Evolutionary conservation across 1,140 invertebrate genomes (phyloP).

Genomic region (Drosophila lacertosa): DNA sequence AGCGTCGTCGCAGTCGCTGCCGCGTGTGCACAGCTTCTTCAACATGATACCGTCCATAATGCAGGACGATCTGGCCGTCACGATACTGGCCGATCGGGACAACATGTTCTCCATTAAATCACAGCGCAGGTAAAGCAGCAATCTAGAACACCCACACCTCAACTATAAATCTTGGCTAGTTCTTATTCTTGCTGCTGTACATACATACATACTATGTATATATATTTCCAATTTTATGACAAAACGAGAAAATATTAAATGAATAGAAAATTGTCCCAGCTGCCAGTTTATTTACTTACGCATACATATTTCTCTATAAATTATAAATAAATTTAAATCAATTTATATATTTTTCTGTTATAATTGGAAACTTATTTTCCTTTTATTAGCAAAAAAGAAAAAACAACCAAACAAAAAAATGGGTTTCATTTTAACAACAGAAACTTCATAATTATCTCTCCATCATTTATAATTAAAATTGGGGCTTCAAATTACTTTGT

Average conservation of each 20-base stretch:
- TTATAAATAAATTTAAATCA: conserved; percentile 5
- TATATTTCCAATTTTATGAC: neutral
- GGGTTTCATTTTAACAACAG: neutral
- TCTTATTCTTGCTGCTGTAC: neutral
- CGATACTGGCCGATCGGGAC: conserved; percentile 74
- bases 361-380: conserved; percentile 4
- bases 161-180: neutral
- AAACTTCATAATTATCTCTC: neutral
- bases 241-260: neutral
- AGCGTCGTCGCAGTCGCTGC: conserved; percentile 75
- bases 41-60: conserved; percentile 81
- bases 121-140: conserved; percentile 65
- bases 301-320: conserved; percentile 21
- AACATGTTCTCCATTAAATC: conserved; percentile 83
- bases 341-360: neutral
- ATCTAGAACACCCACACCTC: neutral
- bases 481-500: neutral
- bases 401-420: neutral
- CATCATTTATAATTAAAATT: conserved; percentile 1
- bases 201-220: too few species aligned
- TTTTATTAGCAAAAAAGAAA: too few species aligned
- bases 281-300: conserved; percentile 26
- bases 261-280: conserved; percentile 10
- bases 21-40: conserved; percentile 81
- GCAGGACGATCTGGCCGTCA: conserved; percentile 78